phyloP scores from a whole-genome alignment of 2,113 vertebrate genomes.

The Ursus arctos region DNA sequence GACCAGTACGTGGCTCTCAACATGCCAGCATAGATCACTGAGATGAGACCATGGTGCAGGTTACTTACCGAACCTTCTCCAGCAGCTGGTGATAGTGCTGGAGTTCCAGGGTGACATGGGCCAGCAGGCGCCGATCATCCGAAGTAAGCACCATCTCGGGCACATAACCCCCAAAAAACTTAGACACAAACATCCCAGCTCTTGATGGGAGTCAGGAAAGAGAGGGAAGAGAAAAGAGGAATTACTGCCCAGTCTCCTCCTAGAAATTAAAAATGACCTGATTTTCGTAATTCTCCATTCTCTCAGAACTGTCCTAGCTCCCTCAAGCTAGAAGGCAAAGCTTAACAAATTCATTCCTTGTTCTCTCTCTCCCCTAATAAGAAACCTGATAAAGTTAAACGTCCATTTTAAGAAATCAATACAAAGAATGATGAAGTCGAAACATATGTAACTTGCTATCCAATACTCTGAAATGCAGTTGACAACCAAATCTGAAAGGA shows the following conservation, averaged over 20 bases:
- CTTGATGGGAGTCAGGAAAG: slow-evolving; percentile 79
- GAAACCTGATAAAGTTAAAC: slow-evolving; percentile 41
- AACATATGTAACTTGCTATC: not conserved
- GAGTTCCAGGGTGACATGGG: slow-evolving; percentile 93
- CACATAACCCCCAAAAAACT: slow-evolving; percentile 94
- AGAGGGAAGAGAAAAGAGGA: not conserved
- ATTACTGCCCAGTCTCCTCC: not conserved
- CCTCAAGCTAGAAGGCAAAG: slow-evolving; percentile 37
- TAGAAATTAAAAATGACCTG: not conserved
- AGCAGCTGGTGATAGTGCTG: slow-evolving; percentile 94
- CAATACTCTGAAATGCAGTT: not conserved
- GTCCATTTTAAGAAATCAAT: not conserved
- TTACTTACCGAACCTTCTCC: slow-evolving; percentile 94
- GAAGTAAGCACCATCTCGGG: slow-evolving; percentile 92
- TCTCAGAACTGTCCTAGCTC: not conserved
- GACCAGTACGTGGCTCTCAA: not conserved
- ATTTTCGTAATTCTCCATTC: not conserved
- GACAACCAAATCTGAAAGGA: slow-evolving; percentile 14
- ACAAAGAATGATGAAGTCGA: slow-evolving; percentile 4
- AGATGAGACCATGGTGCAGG: not conserved
- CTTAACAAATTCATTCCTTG: slow-evolving; percentile 17
- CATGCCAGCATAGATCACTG: not conserved
- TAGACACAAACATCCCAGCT: slow-evolving; percentile 96
- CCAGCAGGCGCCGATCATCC: slow-evolving; percentile 94
- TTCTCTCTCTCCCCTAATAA: not conserved